These are phyloP conservation scores for Paramuricea clavata DNA, from an alignment of 92 coral and sea anemone genomes.

Conservation along the genomic window DNA sequence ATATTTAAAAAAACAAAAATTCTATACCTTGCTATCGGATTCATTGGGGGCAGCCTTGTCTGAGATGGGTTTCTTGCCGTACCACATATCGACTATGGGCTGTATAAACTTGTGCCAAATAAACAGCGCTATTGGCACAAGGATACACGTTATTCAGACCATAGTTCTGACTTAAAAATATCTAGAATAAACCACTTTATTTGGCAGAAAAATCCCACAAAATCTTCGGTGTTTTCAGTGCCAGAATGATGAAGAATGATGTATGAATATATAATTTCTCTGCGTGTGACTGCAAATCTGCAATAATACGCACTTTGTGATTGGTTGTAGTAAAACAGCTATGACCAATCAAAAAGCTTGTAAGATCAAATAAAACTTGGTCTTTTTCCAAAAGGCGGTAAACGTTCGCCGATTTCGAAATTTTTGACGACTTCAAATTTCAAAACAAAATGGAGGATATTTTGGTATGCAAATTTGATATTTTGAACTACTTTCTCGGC, in stretches of 20 bases:
- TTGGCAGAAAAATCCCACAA: neutral
- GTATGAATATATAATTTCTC: neutral
- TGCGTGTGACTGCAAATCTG: too few species aligned
- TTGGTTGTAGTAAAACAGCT: neutral
- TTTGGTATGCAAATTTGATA: conserved; percentile 66
- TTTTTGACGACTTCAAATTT: neutral
- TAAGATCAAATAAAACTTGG: neutral
- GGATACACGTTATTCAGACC: conserved; percentile 99
- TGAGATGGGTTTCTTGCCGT: conserved; percentile 64
- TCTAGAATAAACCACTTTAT: neutral
- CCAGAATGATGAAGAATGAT: neutral
- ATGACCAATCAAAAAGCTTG: conserved; percentile 6
- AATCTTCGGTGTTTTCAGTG: neutral
- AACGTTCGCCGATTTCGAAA: neutral
- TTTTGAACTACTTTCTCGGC: neutral
- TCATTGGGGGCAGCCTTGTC: neutral
- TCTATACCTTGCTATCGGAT: neutral
- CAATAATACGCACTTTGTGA: neutral
- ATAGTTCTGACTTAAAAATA: conserved; percentile 47
- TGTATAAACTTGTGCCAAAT: conserved; percentile 99
- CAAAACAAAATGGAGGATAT: conserved; percentile 79
- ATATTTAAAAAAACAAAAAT: neutral
- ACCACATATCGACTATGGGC: conserved; percentile 92
- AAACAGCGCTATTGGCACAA: conserved; percentile 96
- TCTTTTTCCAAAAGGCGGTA: neutral